Evolutionary conservation across 2,888 invertebrate species (phyloP).

Genomic region (Volucella zonaria): DNA sequence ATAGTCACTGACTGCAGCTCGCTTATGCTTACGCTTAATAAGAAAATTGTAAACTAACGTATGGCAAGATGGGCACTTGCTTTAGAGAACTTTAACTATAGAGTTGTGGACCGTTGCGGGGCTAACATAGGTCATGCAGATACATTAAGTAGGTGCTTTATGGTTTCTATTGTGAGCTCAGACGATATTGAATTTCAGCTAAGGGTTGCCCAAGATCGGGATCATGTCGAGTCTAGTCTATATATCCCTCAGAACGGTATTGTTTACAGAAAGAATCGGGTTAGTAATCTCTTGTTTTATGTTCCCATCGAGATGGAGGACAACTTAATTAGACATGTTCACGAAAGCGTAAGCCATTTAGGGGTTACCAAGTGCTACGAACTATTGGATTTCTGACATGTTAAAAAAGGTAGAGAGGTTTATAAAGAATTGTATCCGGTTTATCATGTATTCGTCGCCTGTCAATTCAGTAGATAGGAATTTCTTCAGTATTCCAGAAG

Average conservation of each 20-base stretch:
- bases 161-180: slow-evolving; percentile 1
- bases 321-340: slow-evolving; percentile 9
- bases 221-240: not conserved
- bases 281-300: not conserved
- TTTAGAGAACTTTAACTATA: slow-evolving; percentile 77
- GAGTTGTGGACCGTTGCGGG: slow-evolving; percentile 78
- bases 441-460: slow-evolving; percentile 34
- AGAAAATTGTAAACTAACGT: slow-evolving; percentile 75
- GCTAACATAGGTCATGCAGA: slow-evolving; percentile 76
- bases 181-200: slow-evolving; percentile 26
- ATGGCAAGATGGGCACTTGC: slow-evolving; percentile 77
- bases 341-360: slow-evolving; percentile 33
- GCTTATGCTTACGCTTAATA: slow-evolving; percentile 75
- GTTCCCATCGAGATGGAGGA: slow-evolving; percentile 25
- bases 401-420: slow-evolving; percentile 9
- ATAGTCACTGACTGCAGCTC: slow-evolving; percentile 77
- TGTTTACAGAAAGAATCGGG: not conserved
- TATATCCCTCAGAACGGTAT: slow-evolving; percentile 19
- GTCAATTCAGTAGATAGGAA: not conserved
- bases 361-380: slow-evolving; percentile 22
- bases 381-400: slow-evolving; percentile 29
- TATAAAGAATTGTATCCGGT: slow-evolving; percentile 27
- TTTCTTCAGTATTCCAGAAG: slow-evolving; percentile 13
- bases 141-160: slow-evolving; percentile 6
- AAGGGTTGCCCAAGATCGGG: slow-evolving; percentile 2